A percentile compares a stretch with the other conserved stretches of the same genome.
Evolutionary conservation across 2,797 vertebrate genomes (phyloP).

Genomic region (Acestrorhynchus altus): DNA sequence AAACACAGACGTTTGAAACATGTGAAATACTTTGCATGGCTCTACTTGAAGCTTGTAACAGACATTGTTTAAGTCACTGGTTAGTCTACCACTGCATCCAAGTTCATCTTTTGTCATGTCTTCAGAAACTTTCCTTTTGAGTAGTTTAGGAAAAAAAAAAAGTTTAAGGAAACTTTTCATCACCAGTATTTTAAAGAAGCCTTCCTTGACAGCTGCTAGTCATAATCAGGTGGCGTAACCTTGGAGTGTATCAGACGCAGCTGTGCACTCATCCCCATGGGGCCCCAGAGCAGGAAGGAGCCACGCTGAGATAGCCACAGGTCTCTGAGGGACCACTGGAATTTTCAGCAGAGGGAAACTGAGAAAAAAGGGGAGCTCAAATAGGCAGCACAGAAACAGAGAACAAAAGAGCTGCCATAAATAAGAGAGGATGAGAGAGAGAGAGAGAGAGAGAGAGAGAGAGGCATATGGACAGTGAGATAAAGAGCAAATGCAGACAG

Average conservation of each 20-base stretch:
- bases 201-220: slow-evolving; percentile 2
- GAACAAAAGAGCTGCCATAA: not conserved
- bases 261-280: slow-evolving; percentile 54
- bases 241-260: slow-evolving; percentile 57
- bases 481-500: not conserved
- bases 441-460: not conserved
- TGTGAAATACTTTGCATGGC: no score
- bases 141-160: no score
- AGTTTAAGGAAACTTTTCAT: not conserved
- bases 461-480: not conserved
- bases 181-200: not conserved
- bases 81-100: no score
- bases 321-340: slow-evolving; percentile 62
- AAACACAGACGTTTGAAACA: no score
- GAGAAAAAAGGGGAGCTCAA: slow-evolving; percentile 6
- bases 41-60: no score
- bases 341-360: slow-evolving; percentile 64
- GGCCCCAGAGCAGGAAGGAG: slow-evolving; percentile 55
- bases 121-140: no score
- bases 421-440: not conserved
- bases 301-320: slow-evolving; percentile 62
- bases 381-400: not conserved
- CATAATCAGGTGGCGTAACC: slow-evolving; percentile 9
- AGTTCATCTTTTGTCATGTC: no score
- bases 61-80: no score